Evolutionary conservation across 1,140 invertebrate genomes (phyloP), one percentile per base, ranked within the genome.

Genomic region (Phenacoccus solenopsis): DNA sequence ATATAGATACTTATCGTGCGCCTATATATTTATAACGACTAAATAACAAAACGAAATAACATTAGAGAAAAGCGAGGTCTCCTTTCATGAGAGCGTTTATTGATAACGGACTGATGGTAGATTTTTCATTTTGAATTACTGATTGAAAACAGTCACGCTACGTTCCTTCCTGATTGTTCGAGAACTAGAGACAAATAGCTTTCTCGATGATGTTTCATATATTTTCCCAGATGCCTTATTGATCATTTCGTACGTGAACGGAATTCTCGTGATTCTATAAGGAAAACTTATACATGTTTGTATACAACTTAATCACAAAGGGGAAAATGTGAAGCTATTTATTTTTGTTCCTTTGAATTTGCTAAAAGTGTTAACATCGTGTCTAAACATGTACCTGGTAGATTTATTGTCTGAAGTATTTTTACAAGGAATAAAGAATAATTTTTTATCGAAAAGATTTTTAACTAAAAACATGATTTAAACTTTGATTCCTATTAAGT

Each of bases 161-260:
- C 21, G 59, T 64, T 64, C 59, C 25, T 64, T 27, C 59, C 59
- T 24, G 59, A 64, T 64, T 64, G 59, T 64, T 64, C 59, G 59
- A 64, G 59, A 64, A 64, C 59, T 16, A 16, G 25, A 64, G 59
- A 64, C 22, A 64, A 64, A 64, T 24, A 27, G 59, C 59, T 10
- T 64, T 64, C 25, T 64, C 59, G 59, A 64, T 64, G 10, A 64
- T 64, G 59, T 64, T 64, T 64, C 59, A 27, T 64, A 64, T 64
- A 64, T 64, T 64, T 27, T 64, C 59, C 59, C 59, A 64, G 59
- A 64, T 64, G 59, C 25, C 59, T 64, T 64, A 64, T 64, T 64
- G 59, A 64, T 64, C 59, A 64, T 64, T 24, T 64, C 10, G 59
- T 64, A 64, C 59, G 59, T 64, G 59, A 64, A 27, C 22, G 9